phyloP scores from a whole-genome alignment of 2,797 vertebrate species.

The Lithobates pipiens region DNA sequence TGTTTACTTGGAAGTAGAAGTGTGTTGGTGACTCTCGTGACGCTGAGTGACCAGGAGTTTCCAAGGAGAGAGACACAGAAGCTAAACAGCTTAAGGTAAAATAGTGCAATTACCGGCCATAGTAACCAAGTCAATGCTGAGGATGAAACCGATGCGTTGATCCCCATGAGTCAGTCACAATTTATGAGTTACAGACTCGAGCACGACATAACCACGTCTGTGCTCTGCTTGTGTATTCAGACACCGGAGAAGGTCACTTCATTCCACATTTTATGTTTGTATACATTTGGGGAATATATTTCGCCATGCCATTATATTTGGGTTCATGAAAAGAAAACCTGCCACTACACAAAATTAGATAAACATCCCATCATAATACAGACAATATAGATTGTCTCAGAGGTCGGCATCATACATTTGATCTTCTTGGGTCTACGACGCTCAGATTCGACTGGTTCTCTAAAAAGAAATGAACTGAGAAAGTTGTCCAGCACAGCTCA shows the following conservation, averaged over 20 bases:
- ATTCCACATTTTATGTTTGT: neutral
- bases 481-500: no score
- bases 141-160: neutral
- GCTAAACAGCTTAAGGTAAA: neutral
- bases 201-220: neutral
- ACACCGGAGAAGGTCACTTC: neutral
- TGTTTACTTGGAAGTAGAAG: neutral
- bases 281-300: neutral
- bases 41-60: neutral
- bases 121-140: neutral
- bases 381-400: no score
- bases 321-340: no score
- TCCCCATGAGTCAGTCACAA: neutral
- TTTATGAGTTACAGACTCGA: neutral
- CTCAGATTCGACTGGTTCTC: no score
- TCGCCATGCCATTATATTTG: neutral
- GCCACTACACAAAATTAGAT: no score
- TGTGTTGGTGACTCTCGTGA: slow-evolving; percentile 15
- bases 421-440: no score
- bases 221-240: neutral
- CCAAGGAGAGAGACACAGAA: slow-evolving; percentile 12
- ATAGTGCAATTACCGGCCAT: neutral
- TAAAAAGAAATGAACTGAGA: no score
- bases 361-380: no score
- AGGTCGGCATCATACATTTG: no score